Conservation (phyloP, 2,797 vertebrate species). For the Typhlichthys subterraneus region DNA sequence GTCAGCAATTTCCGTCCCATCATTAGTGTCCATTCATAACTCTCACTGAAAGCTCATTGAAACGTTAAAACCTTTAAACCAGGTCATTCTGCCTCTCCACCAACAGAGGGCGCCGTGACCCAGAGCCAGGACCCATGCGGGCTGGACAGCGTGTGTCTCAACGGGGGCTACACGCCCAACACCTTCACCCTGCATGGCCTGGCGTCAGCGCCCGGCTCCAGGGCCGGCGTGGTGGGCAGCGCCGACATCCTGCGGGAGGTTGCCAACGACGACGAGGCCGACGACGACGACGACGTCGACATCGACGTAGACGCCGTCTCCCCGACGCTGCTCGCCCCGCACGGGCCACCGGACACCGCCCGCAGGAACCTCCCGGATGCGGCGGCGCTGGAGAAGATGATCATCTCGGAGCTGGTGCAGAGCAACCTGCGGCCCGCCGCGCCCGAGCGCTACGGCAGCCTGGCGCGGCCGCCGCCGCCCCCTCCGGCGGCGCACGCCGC, state of each 20-base stretch:
- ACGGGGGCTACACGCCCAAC: constrained; percentile 94
- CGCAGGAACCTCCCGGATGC: constrained; percentile 87
- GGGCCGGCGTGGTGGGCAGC: constrained; percentile 79
- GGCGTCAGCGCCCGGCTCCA: constrained; percentile 75
- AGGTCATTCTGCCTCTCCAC: constrained; percentile 30
- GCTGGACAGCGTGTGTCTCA: constrained; percentile 90
- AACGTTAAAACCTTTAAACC: constrained; percentile 9
- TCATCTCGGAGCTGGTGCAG: constrained; percentile 94
- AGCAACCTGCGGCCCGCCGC: constrained; percentile 83
- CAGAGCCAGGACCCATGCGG: constrained; percentile 87
- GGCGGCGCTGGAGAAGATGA: constrained; percentile 92
- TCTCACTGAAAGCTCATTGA: not conserved
- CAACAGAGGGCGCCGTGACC: constrained; percentile 83
- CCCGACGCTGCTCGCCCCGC: constrained; percentile 76
- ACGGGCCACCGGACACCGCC: constrained; percentile 65
- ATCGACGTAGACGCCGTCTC: constrained; percentile 71
- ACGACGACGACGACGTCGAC: not conserved
- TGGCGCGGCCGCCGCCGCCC: constrained; percentile 64
- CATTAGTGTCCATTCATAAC: constrained; percentile 20
- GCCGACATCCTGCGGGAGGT: constrained; percentile 80
- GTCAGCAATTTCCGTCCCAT: too few relatives aligned
- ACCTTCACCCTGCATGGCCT: constrained; percentile 90
- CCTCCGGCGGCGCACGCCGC: constrained; percentile 19
- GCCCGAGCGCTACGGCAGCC: constrained; percentile 75
- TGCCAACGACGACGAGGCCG: constrained; percentile 11